Conservation (phyloP, 2,113 vertebrate species). For the Nymphicus hollandicus region DNA sequence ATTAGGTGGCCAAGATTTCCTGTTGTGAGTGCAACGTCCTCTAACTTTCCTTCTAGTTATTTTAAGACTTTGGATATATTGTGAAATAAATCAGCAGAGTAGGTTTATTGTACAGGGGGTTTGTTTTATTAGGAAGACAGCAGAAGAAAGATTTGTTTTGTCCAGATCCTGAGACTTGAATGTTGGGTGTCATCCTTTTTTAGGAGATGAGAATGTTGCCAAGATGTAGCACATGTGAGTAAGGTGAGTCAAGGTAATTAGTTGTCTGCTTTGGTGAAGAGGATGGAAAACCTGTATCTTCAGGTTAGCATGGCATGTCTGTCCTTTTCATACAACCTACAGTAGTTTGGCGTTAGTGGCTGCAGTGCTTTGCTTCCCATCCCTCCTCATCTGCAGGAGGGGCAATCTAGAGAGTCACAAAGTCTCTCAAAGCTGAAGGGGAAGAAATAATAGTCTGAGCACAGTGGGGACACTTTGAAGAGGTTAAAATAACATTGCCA, state of each 20-base stretch:
- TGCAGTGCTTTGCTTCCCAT: background rate
- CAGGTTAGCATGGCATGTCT: background rate
- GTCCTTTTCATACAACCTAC: background rate
- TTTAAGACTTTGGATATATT: background rate
- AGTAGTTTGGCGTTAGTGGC: background rate
- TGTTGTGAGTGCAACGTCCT: background rate
- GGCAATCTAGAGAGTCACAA: background rate
- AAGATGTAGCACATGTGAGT: background rate
- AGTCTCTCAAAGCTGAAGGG: background rate
- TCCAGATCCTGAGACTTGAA: background rate
- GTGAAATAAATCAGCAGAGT: background rate
- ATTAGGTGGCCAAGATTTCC: background rate
- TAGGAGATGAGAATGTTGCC: background rate
- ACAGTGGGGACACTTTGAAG: background rate
- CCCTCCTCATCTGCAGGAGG: background rate
- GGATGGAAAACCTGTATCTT: background rate
- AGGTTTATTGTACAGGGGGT: accelerated
- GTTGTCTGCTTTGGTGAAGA: background rate
- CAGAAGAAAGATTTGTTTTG: background rate
- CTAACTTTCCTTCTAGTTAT: background rate
- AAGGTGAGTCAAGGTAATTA: background rate
- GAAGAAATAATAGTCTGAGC: background rate
- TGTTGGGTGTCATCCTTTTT: background rate
- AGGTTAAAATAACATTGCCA: background rate
- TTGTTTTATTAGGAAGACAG: background rate